Evolutionary conservation across 1,140 invertebrate species (phyloP).

Genomic region (Gerris buenoi): DNA sequence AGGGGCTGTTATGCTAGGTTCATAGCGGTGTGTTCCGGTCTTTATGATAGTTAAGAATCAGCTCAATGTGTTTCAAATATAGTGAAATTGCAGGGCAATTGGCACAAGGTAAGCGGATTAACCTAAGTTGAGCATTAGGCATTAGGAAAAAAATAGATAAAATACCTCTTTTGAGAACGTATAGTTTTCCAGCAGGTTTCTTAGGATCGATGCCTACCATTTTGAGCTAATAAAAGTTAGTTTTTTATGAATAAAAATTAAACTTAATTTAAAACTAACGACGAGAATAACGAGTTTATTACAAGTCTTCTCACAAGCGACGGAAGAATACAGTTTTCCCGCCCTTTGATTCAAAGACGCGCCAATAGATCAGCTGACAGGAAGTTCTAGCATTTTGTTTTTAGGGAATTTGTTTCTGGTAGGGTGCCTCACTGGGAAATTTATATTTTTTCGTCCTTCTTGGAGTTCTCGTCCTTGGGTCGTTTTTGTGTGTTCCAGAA

Average conservation of each 20-base stretch:
- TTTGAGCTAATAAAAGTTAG: no score
- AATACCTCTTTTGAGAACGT: constrained; percentile 17
- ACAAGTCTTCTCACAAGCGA: no score
- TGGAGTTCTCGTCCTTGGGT: neutral
- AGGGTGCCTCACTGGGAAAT: neutral
- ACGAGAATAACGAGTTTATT: no score
- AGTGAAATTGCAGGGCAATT: no score
- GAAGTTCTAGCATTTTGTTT: neutral
- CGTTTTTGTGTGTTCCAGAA: neutral
- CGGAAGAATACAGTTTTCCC: neutral
- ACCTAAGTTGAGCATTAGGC: no score
- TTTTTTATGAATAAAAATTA: no score
- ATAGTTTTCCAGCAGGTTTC: constrained; percentile 9
- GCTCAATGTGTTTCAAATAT: no score
- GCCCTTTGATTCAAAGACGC: neutral
- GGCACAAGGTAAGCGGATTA: no score
- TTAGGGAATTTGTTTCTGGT: neutral
- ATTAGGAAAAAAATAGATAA: neutral
- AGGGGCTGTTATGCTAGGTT: no score
- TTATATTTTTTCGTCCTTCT: neutral
- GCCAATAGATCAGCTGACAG: neutral
- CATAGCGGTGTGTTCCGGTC: no score
- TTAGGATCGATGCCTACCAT: constrained; percentile 9
- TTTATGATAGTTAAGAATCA: no score
- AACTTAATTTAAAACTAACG: no score